Conservation (phyloP, 1,140 invertebrate species). For the Heliconius hermathena region DNA sequence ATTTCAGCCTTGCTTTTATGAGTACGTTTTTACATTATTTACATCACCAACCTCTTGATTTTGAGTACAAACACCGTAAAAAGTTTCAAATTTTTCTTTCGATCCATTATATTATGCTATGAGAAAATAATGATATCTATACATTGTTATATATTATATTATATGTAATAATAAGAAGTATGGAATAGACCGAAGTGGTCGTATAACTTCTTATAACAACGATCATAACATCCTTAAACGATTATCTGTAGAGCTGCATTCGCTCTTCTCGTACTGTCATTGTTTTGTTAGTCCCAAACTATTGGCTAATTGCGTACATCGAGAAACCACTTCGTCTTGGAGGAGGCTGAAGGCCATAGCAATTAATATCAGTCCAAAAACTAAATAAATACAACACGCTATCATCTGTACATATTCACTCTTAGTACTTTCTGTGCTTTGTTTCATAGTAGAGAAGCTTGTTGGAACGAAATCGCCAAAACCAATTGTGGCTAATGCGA, state of each 20-base stretch:
- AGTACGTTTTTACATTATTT: constrained; percentile 76
- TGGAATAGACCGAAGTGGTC: constrained; percentile 41
- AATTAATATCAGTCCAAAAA: constrained; percentile 93
- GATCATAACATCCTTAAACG: constrained; percentile 81
- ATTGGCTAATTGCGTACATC: constrained; percentile 86
- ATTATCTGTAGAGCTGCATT: constrained; percentile 77
- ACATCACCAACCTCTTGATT: constrained; percentile 62
- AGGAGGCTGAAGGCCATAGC: constrained; percentile 96
- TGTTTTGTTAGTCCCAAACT: constrained; percentile 81
- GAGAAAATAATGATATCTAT: constrained; percentile 70
- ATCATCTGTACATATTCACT: constrained; percentile 88
- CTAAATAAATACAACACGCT: constrained; percentile 92
- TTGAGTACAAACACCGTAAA: constrained; percentile 74
- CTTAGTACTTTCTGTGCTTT: constrained; percentile 82
- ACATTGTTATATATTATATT: constrained; percentile 56
- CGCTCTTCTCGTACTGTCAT: constrained; percentile 82
- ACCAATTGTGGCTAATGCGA: constrained; percentile 93
- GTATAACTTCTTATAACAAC: constrained; percentile 60
- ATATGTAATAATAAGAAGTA: constrained; percentile 50
- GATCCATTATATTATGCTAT: constrained; percentile 47
- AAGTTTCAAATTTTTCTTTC: constrained; percentile 51
- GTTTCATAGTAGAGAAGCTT: constrained; percentile 77
- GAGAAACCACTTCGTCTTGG: constrained; percentile 92
- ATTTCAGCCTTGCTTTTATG: constrained; percentile 80
- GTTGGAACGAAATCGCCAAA: constrained; percentile 91